phyloP scores from a whole-genome alignment of 2,888 invertebrate genomes.

The Stenurella melanura region DNA sequence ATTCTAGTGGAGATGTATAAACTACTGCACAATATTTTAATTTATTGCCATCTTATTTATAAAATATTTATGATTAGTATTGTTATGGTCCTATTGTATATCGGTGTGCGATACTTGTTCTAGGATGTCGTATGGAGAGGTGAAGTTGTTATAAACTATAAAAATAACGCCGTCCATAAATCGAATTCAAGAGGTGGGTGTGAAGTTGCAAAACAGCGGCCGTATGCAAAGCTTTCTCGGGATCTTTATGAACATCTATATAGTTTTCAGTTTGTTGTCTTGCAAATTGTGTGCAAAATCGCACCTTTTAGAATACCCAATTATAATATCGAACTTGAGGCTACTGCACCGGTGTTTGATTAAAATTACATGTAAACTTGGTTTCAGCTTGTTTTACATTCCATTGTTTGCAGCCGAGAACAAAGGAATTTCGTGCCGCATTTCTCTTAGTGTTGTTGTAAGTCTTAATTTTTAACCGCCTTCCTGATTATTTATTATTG shows the following conservation, averaged over 20 bases:
- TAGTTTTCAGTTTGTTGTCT: conserved; percentile 60
- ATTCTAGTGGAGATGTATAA: conserved; percentile 10
- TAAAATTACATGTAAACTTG: conserved; percentile 74
- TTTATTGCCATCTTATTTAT: conserved; percentile 7
- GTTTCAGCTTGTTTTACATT: conserved; percentile 73
- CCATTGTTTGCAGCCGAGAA: conserved; percentile 72
- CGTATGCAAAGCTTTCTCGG: conserved; percentile 54
- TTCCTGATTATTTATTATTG: conserved; percentile 66
- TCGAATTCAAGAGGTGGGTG: conserved; percentile 61
- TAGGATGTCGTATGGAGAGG: conserved; percentile 53
- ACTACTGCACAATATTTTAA: conserved; percentile 25
- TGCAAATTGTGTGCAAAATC: conserved; percentile 73
- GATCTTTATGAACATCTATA: conserved; percentile 57
- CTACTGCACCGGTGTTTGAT: conserved; percentile 71
- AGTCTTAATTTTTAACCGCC: conserved; percentile 71
- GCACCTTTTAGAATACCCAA: conserved; percentile 71
- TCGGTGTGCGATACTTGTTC: conserved; percentile 52
- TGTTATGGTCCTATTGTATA: conserved; percentile 45
- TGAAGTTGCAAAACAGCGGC: conserved; percentile 68
- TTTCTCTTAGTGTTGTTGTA: conserved; percentile 68
- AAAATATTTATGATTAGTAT: conserved; percentile 28
- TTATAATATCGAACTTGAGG: conserved; percentile 71
- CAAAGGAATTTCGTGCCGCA: conserved; percentile 73
- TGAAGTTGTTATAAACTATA: conserved; percentile 68
- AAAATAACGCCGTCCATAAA: conserved; percentile 65